A percentile compares a stretch with the other conserved stretches of the same genome.
Evolutionary conservation across 2,113 vertebrate genomes (phyloP).

Genomic region (Xyliphius kryptos): DNA sequence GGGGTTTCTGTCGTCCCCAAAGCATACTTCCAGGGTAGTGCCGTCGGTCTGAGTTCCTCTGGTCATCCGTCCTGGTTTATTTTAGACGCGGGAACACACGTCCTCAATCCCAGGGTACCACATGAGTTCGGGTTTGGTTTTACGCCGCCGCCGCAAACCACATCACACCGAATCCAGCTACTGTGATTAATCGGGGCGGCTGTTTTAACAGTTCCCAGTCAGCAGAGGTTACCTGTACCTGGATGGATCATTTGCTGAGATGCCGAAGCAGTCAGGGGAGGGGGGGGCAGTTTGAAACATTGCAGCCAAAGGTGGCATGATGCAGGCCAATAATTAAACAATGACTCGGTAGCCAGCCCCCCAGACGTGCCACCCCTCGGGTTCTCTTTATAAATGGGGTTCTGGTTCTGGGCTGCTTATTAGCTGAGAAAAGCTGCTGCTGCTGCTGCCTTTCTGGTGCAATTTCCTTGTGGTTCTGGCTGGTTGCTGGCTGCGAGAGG

Average conservation of each 20-base stretch:
- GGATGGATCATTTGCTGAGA: constrained; percentile 10
- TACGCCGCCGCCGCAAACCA: background rate
- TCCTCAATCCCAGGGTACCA: background rate
- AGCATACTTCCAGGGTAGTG: constrained; percentile 1
- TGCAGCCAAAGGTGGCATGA: background rate
- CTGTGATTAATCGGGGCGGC: constrained; percentile 42
- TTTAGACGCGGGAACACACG: background rate
- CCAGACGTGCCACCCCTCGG: background rate
- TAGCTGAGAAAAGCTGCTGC: background rate
- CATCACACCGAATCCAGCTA: background rate
- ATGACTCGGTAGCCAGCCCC: constrained; percentile 25
- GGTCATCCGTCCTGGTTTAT: constrained; percentile 7
- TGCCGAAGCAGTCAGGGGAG: background rate
- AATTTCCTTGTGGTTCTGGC: no score
- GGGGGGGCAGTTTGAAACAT: no score
- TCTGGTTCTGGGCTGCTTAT: constrained; percentile 8
- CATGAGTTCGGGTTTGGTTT: constrained; percentile 3
- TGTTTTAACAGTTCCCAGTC: constrained; percentile 38
- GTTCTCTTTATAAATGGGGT: constrained; percentile 19
- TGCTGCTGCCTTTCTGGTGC: background rate
- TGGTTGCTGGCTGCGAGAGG: no score
- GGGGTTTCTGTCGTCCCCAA: background rate
- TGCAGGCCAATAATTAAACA: constrained; percentile 32
- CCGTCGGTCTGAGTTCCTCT: background rate
- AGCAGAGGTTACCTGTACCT: constrained; percentile 9